A percentile compares a stretch with the other conserved stretches of the same genome.
These are phyloP conservation scores for Hemichromis elongatus DNA, from an alignment of 2,113 vertebrate genomes.

Conservation along the genomic window DNA sequence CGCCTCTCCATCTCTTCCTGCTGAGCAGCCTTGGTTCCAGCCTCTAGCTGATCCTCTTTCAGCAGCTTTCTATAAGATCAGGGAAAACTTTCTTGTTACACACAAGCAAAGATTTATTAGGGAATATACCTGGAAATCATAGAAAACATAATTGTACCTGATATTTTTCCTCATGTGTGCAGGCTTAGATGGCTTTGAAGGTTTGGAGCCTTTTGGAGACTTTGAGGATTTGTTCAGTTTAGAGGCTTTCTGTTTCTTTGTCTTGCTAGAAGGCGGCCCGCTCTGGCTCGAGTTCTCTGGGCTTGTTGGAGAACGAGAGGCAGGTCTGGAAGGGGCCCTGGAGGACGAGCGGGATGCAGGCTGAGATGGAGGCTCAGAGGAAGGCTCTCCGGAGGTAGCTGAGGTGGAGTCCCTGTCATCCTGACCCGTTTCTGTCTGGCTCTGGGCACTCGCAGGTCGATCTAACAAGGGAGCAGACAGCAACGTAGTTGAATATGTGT, in stretches of 20 bases:
- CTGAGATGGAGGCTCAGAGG: constrained; percentile 60
- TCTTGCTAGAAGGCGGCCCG: constrained; percentile 76
- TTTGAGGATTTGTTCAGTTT: constrained; percentile 62
- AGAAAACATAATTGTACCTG: constrained; percentile 69
- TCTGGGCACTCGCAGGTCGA: constrained; percentile 76
- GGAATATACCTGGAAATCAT: background rate
- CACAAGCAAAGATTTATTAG: background rate
- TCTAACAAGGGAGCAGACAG: constrained; percentile 67
- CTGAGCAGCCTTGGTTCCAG: constrained; percentile 95
- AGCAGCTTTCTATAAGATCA: constrained; percentile 83
- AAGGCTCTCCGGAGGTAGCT: constrained; percentile 84
- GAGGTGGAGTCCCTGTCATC: constrained; percentile 74
- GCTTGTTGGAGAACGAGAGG: constrained; percentile 70
- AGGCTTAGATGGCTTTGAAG: constrained; percentile 84
- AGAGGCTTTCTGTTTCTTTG: constrained; percentile 80
- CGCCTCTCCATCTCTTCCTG: constrained; percentile 95
- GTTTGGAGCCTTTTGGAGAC: constrained; percentile 68
- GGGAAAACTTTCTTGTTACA: background rate
- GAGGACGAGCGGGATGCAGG: constrained; percentile 73
- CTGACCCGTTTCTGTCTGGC: constrained; percentile 74
- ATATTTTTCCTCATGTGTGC: constrained; percentile 97
- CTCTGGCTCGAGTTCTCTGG: constrained; percentile 79
- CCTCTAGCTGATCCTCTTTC: constrained; percentile 93
- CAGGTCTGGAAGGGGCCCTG: constrained; percentile 79
- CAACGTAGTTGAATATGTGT: background rate